These are phyloP conservation scores for Lordiphosa andalusiaca DNA, from an alignment of 2,888 invertebrate genomes.

Conservation along the genomic window DNA sequence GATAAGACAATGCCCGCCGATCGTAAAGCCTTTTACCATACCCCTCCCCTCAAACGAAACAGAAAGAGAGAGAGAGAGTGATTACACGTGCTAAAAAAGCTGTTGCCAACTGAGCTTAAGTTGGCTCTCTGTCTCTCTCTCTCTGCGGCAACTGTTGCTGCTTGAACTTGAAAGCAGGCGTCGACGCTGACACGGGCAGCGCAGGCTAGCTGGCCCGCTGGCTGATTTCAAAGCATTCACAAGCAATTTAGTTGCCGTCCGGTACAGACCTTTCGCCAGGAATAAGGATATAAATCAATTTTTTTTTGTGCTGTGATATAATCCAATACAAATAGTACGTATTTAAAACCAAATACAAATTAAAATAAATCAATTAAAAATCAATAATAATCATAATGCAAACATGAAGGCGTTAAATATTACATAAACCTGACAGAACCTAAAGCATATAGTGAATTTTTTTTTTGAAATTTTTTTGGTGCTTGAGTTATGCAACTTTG, in stretches of 20 bases:
- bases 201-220: conserved; percentile 54
- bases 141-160: conserved; percentile 55
- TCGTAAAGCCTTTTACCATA: conserved; percentile 4
- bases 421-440: conserved; percentile 46
- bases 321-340: conserved; percentile 75
- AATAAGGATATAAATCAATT: conserved; percentile 65
- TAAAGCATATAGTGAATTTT: conserved; percentile 28
- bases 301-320: conserved; percentile 79
- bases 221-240: conserved; percentile 52
- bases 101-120: conserved; percentile 30
- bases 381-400: conserved; percentile 22
- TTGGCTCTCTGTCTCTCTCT: conserved; percentile 13
- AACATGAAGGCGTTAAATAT: conserved; percentile 26
- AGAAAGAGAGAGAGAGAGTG: conserved; percentile 6
- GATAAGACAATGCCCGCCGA: conserved; percentile 8
- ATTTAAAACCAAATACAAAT: conserved; percentile 28
- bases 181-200: conserved; percentile 30
- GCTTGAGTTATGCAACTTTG: conserved; percentile 55
- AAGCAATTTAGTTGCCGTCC: conserved; percentile 78
- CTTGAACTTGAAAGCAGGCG: conserved; percentile 35
- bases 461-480: conserved; percentile 16
- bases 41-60: conserved; percentile 1
- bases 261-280: conserved; percentile 76
- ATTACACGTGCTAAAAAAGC: conserved; percentile 11
- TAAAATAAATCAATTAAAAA: conserved; percentile 22